Base-by-base conservation (phyloP, 2,797 vertebrate species). In the Lophius americanus region DNA sequence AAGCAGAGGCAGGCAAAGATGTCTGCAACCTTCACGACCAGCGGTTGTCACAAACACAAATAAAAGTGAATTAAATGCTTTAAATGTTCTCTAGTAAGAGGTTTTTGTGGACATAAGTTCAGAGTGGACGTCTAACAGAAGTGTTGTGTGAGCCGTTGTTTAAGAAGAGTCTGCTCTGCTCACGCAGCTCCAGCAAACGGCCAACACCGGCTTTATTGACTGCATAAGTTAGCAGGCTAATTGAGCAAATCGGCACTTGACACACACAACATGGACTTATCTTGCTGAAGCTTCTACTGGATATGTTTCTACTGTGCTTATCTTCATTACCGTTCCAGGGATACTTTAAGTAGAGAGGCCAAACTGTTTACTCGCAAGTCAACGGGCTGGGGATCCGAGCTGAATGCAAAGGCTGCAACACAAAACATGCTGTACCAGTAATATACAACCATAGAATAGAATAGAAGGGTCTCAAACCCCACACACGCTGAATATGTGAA, bases 1-100 rank as follows among this genome's bases (percentile, higher is more conserved):
- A 70, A 64, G 35, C 65, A 51, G 7, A 33, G 46, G 57, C n/a
- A 35, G 23, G 14, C 36, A 23, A 42, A 60, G 46, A 33, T 36
- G 4, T 47, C 55, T 37, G 10, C 53, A 1, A 59, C 64, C 63
- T 44, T 23, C 23, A 4, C 32, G 33, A 14, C 51, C 10, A 46
- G 0, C 5, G 51, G 23, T 4, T 44, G 13, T 42, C 9, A 7
- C 23, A 5, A 9, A 51, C 43, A 36, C 42, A 52, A 39, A 35
- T 48, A 57, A 38, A 35, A 4, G 12, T 10, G 13, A 9, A 9
- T 48, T 10, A 33, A 60, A 35, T 9, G 37, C 2, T 63, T 63
- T 50, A 32, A 42, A 41, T 32, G 12, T 13, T 42, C 7, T 33
- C 38, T 12, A 6, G 33, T 53, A 8, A 5, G 13, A 11, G 33